Evolutionary conservation across 2,888 invertebrate genomes (phyloP).

Genomic region (Polylopha cassiicola): DNA sequence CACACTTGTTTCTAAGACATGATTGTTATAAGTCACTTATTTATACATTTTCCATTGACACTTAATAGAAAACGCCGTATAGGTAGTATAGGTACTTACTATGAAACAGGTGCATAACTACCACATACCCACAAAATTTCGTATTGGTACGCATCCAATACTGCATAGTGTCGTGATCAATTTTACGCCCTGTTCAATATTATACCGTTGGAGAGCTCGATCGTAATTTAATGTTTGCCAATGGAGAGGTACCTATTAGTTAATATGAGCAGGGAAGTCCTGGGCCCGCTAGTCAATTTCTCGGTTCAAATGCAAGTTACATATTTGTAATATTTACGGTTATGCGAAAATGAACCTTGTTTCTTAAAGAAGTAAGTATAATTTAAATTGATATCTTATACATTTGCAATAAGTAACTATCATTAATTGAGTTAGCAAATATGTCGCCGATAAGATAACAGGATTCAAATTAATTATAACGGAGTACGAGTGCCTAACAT

Average conservation of each 20-base stretch:
- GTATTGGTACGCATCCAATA: constrained; percentile 31
- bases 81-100: too few relatives aligned
- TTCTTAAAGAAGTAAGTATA: too few relatives aligned
- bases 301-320: not conserved
- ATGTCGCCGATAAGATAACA: too few relatives aligned
- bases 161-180: constrained; percentile 10
- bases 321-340: not conserved
- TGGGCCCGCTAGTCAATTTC: not conserved
- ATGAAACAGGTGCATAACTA: constrained; percentile 1
- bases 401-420: too few relatives aligned
- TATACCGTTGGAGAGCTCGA: not conserved
- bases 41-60: constrained; percentile 39
- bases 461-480: too few relatives aligned
- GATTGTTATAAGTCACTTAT: constrained; percentile 35
- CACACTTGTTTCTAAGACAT: constrained; percentile 32
- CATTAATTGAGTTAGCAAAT: too few relatives aligned
- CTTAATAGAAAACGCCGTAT: not conserved
- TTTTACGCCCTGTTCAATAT: too few relatives aligned
- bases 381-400: too few relatives aligned
- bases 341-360: constrained; percentile 1
- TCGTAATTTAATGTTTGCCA: not conserved
- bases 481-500: too few relatives aligned
- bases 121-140: constrained; percentile 27
- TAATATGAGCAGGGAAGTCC: constrained; percentile 15
- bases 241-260: not conserved